Evolutionary conservation across 1,140 invertebrate species (phyloP).

Genomic region (Neotoxoptera formosana): DNA sequence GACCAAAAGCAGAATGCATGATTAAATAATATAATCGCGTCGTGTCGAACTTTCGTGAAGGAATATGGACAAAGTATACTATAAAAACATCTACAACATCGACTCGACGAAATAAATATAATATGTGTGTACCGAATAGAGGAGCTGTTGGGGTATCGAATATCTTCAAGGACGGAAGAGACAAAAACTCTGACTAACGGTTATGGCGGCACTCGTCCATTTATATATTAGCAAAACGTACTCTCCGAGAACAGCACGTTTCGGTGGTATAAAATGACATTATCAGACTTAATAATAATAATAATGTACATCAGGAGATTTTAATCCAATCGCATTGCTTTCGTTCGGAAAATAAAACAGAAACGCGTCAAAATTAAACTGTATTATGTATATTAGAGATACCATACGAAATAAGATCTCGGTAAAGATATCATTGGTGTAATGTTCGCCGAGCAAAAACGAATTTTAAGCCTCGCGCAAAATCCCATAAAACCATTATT

Average conservation of each 20-base stretch:
- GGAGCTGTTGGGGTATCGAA: neutral
- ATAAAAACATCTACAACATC: neutral
- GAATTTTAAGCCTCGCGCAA: neutral
- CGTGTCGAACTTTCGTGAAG: neutral
- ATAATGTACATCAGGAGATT: neutral
- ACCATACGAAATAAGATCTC: neutral
- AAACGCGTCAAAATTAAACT: neutral
- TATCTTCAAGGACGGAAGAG: neutral
- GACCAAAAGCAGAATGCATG: neutral
- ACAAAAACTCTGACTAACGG: constrained; percentile 6
- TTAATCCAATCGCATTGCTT: neutral
- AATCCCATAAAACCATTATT: neutral
- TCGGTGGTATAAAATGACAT: neutral
- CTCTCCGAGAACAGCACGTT: neutral
- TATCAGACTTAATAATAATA: neutral
- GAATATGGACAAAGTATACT: neutral
- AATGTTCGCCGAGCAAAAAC: neutral
- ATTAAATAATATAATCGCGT: neutral
- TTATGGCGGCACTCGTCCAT: neutral
- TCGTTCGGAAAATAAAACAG: neutral
- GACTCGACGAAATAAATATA: neutral
- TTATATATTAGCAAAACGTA: neutral
- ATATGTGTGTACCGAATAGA: neutral
- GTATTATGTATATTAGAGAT: neutral
- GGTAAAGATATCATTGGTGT: neutral